These are phyloP conservation scores for Athalia rosae DNA, from an alignment of 2,888 invertebrate species.

Conservation along the genomic window DNA sequence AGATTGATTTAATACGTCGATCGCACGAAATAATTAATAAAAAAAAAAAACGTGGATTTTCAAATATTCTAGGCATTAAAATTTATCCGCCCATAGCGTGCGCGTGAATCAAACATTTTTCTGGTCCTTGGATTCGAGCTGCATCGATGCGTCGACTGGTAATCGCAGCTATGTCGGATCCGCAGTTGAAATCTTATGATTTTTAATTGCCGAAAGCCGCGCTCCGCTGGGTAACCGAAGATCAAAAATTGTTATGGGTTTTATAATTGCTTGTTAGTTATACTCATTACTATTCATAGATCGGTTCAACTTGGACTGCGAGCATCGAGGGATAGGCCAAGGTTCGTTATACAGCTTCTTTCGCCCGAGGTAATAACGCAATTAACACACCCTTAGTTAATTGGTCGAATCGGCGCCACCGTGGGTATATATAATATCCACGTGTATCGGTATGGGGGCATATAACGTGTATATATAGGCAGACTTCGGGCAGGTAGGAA, in stretches of 20 bases:
- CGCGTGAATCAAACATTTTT: no score
- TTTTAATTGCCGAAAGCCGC: conserved; percentile 14
- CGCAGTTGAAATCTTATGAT: background rate
- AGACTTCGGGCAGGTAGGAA: no score
- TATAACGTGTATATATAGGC: background rate
- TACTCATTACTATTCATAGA: conserved; percentile 71
- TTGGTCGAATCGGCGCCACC: conserved; percentile 32
- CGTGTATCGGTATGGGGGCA: background rate
- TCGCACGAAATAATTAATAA: no score
- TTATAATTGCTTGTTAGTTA: conserved; percentile 50
- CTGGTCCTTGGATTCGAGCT: no score
- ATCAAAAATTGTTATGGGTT: conserved; percentile 29
- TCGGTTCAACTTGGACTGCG: conserved; percentile 55
- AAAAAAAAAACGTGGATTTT: no score
- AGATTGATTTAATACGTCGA: no score
- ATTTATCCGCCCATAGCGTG: no score
- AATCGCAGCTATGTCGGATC: no score
- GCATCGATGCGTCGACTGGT: no score
- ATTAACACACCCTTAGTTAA: conserved; percentile 63
- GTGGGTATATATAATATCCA: background rate
- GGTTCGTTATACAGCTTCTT: conserved; percentile 46
- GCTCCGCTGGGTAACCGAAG: background rate
- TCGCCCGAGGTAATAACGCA: conserved; percentile 66
- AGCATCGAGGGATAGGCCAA: conserved; percentile 62
- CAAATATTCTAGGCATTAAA: no score